Base-by-base conservation (phyloP, 2,797 vertebrate genomes). In the Crypturellus tataupa region DNA sequence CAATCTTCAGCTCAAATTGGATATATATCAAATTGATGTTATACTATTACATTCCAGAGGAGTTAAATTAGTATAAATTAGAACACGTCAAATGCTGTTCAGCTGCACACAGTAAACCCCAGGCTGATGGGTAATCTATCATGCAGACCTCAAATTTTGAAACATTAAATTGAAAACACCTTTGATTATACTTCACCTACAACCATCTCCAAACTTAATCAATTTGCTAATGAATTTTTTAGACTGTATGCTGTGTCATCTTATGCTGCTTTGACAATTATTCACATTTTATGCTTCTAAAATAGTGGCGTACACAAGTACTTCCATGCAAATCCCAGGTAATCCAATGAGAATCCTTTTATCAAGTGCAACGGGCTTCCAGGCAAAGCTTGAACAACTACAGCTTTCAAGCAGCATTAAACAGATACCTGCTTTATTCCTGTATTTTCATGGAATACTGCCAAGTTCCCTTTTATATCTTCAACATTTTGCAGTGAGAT, bases 21-120 rank as follows among this genome's bases (percentile, higher is more conserved):
- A 78, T 63, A 82, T 20, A 67, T 63, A 70, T 44, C 31, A 76
- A 87, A 92, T 80, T 40, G 60, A 77, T 86, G 67, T 9, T 27
- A 25, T 11, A 29, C 6, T 70, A 59, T 53, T 91, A 68, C 19
- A 53, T 49, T 84, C 47, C 75, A 79, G 15, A 84, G 17, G 46
- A 67, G 84, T 88, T 91, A 68, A 89, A 90, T 91, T 37, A 68
- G 55, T 53, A 58, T 91, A 68, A 89, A 90, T 91, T 37, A 68
- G 55, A 49, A 58, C 84, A 88, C 47, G 47, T 84, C 70, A 84
- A 71, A 94, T 83, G 70, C 24, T 67, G 63, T 29, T 93, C 71
- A 87, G 68, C 17, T 71, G 78, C 60, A 85, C 2, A 39, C 40
- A 55, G 81, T 73, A 91, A 93, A 93, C 89, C 70, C 75, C 3